Base-by-base conservation (phyloP, 2,113 vertebrate species). In the Microtus montanus region DNA sequence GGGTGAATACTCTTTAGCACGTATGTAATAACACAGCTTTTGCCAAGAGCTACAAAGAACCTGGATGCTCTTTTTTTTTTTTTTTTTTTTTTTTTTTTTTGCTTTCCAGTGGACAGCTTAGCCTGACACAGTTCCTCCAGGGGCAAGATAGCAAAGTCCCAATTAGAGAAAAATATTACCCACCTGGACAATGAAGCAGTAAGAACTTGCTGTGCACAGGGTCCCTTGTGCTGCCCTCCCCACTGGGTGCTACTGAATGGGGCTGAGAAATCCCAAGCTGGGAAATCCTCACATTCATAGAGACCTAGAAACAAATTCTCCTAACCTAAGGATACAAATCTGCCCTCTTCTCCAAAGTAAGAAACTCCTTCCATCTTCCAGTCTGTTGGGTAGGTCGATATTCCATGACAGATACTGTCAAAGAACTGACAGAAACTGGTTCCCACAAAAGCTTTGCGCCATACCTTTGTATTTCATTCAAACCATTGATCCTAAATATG, bases 1-100 rank as follows among this genome's bases (percentile, higher is more conserved):
- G 96, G 78, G 77, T 94, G 91, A 96, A 95, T 92, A 96, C 87
- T 93, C 73, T 97, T 98, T 96, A 97, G 47, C 79, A 90, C 35
- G 89, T 77, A 91, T 92, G 79, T 98, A 94, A 98, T 97, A 96
- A 97, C 91, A 96, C 5, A 92, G 5, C 2, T 75, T 97, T 79
- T 97, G 87, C 92, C 73, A 93, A 97, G 68, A 87, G 88, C 26
- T 71, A 17, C 26, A 15, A 96, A 92, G 13, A 63, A 15, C 47
- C n/a, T 94, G 38, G 64, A 85, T 77, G 63, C 89, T 52, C 78
- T 84, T n/a, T n/a, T n/a, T n/a, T n/a, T n/a, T n/a, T n/a, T n/a
- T n/a, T n/a, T n/a, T n/a, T 49, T 15, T 73, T 92, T 91, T 15
- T 52, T 83, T 52, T 83, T 84, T 49, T 15, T 73, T 92, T 91